phyloP scores from a whole-genome alignment of 2,888 invertebrate species.

The Endomychus coccineus region DNA sequence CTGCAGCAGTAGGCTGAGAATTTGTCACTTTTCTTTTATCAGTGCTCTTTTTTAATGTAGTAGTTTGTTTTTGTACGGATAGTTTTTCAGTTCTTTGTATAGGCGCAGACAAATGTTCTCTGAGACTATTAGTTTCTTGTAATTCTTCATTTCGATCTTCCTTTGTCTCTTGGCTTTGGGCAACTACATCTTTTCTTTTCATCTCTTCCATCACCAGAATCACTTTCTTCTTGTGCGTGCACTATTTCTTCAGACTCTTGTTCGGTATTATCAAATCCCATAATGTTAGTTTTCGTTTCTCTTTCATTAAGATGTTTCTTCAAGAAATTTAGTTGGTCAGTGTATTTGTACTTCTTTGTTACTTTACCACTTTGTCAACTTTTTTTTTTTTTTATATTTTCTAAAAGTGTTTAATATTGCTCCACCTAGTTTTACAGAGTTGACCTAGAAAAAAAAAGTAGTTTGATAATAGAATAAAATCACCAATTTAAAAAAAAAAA shows the following conservation, averaged over 20 bases:
- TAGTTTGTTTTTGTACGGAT: background rate
- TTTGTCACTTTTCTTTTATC: slow-evolving; percentile 1
- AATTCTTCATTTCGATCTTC: background rate
- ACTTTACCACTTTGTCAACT: slow-evolving; percentile 12
- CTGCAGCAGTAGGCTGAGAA: slow-evolving; percentile 6
- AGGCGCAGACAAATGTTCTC: background rate
- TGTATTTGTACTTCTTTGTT: slow-evolving; percentile 17
- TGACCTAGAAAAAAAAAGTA: slow-evolving; percentile 4
- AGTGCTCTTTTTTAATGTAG: background rate
- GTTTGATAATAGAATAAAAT: background rate
- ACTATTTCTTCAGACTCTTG: slow-evolving; percentile 3
- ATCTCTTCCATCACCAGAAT: background rate
- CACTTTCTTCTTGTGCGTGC: slow-evolving; percentile 4
- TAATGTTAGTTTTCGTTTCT: slow-evolving; percentile 13
- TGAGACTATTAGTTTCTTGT: background rate
- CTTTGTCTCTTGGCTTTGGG: slow-evolving; percentile 1
- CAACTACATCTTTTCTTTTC: background rate
- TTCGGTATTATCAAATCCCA: slow-evolving; percentile 7
- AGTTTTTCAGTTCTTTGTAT: background rate
- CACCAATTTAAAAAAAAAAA: background rate
- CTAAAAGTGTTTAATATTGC: slow-evolving; percentile 19
- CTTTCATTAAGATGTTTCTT: slow-evolving; percentile 7
- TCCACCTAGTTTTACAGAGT: slow-evolving; percentile 15
- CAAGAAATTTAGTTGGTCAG: slow-evolving; percentile 11
- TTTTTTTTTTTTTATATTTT: slow-evolving; percentile 17